phyloP scores from a whole-genome alignment of 2,888 invertebrate genomes.

The Disparrhopalites patrizii region DNA sequence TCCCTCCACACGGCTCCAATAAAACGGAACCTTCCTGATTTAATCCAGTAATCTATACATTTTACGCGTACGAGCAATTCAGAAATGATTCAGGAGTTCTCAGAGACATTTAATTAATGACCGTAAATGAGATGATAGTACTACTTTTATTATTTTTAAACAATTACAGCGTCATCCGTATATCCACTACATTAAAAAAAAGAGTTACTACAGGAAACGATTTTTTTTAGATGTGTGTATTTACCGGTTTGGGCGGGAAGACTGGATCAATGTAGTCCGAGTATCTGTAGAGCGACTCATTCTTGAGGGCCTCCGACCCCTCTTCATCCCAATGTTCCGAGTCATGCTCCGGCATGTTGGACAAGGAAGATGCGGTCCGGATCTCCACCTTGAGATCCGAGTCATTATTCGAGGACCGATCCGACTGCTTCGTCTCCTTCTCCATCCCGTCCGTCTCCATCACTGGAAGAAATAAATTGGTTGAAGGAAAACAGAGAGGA shows the following conservation, averaged over 20 bases:
- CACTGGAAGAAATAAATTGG: slow-evolving; percentile 41
- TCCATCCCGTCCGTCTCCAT: slow-evolving; percentile 57
- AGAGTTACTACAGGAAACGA: no score
- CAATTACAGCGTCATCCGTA: no score
- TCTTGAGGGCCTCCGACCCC: slow-evolving; percentile 55
- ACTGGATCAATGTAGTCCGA: slow-evolving; percentile 74
- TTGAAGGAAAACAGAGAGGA: no score
- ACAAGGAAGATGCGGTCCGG: slow-evolving; percentile 57
- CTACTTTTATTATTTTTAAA: no score
- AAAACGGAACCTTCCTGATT: no score
- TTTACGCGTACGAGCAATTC: no score
- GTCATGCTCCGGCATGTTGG: slow-evolving; percentile 48
- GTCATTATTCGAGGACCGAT: slow-evolving; percentile 79
- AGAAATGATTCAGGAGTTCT: no score
- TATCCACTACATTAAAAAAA: no score
- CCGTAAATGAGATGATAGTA: no score
- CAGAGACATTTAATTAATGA: no score
- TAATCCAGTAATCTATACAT: no score
- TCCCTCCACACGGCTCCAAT: no score
- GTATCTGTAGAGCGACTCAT: slow-evolving; percentile 51
- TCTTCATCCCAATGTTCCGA: slow-evolving; percentile 49
- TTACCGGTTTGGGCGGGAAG: slow-evolving; percentile 70
- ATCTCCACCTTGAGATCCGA: slow-evolving; percentile 87
- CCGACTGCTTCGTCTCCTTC: slow-evolving; percentile 60
- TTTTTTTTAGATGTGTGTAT: slow-evolving; percentile 44